Base-by-base conservation (phyloP, 2,113 vertebrate genomes). In the Ctenodactylus gundi region DNA sequence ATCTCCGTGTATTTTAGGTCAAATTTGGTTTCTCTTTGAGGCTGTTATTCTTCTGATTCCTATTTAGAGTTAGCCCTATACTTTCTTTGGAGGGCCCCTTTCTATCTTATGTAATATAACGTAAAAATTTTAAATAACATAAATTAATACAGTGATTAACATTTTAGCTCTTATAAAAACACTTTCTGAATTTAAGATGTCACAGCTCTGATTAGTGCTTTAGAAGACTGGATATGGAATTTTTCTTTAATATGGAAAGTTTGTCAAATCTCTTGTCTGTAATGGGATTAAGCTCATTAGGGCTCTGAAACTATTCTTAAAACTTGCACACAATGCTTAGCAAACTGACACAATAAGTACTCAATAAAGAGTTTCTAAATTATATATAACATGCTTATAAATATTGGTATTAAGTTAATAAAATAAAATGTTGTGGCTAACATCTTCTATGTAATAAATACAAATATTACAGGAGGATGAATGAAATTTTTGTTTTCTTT, bases 401-500 rank as follows among this genome's bases (percentile, higher is more conserved):
- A 14, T 90, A 57, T 51, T 86, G 10, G 65, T 62, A 93, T 83
- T 49, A 58, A 83, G 57, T 85, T 49, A 85, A 39, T 31, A 84
- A 83, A 82, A n/a, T 72, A 77, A 60, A 84, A 85, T 64, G 65
- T 7, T 91, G 1, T 90, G 5, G 77, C 86, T 77, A 93, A 46
- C 77, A 13, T 14, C 23, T 91, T 67, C 11, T 85, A 73, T 80
- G 11, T 94, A 82, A 91, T 84, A 90, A 94, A n/a, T n/a, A n/a
- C n/a, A n/a, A n/a, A n/a, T n/a, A 93, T 93, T 96, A 87, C 51
- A 92, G 65, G 44, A 83, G 46, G 29, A 92, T 93, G 92, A 94
- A 93, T 95, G 92, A 96, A 95, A 95, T 87, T 92, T 95, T 90
- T 95, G 94, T 96, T 94, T 94, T 90, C 90, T 96, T 94, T 90